Evolutionary conservation across 2,113 vertebrate genomes (phyloP).

Genomic region (Calyptomena viridis): DNA sequence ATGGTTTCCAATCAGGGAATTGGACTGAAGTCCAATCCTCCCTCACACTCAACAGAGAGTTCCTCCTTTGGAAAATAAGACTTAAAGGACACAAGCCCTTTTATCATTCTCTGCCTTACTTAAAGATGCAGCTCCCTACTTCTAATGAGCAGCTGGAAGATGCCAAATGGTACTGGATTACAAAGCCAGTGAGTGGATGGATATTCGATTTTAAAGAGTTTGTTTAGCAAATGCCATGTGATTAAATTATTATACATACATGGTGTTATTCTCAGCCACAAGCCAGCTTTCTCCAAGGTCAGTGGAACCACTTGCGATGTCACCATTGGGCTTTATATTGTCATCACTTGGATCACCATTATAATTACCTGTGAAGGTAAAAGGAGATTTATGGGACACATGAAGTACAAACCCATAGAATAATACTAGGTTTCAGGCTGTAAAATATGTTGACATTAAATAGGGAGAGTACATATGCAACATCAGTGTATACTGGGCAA

Average conservation of each 20-base stretch:
- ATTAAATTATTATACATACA: conserved; percentile 72
- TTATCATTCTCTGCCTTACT: not conserved
- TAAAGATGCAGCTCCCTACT: not conserved
- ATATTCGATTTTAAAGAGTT: not conserved
- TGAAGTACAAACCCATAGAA: not conserved
- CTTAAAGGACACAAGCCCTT: not conserved
- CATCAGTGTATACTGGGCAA: not conserved
- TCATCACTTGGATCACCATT: conserved; percentile 81
- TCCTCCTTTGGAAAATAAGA: not conserved
- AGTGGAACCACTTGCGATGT: conserved; percentile 68
- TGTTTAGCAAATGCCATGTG: not conserved
- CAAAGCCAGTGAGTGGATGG: not conserved
- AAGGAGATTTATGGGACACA: not conserved
- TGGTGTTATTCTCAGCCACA: conserved; percentile 74
- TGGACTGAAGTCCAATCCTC: not conserved
- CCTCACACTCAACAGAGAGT: not conserved
- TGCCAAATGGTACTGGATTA: not conserved
- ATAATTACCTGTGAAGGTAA: conserved; percentile 79
- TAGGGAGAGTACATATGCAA: not conserved
- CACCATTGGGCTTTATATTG: conserved; percentile 80
- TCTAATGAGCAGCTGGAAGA: not conserved
- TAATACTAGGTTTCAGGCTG: not conserved
- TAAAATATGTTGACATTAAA: not conserved
- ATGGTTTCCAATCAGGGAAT: not conserved
- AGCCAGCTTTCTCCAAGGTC: conserved; percentile 88